A percentile compares a stretch with the other conserved stretches of the same genome.
Conservation (phyloP, 2,888 invertebrate genomes). For the Hirtodrosophila histrioides region DNA sequence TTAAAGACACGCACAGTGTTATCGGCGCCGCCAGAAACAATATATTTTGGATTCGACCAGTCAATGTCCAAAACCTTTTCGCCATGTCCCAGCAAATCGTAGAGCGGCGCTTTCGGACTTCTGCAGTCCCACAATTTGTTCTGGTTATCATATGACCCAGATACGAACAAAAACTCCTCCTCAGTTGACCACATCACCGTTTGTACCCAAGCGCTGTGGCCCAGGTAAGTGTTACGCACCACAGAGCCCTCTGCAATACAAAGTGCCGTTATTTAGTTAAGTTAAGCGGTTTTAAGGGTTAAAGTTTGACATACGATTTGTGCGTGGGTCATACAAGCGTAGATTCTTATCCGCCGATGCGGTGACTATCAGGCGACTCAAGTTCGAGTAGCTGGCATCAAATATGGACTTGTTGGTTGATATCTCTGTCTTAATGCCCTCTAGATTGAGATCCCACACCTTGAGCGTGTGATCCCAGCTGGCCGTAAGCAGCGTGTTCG, state of each 20-base stretch:
- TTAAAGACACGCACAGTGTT: conserved; percentile 95
- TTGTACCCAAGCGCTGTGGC: conserved; percentile 96
- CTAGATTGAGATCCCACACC: conserved; percentile 96
- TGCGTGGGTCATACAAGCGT: conserved; percentile 95
- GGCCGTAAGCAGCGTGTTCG: conserved; percentile 91
- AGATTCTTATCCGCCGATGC: conserved; percentile 96
- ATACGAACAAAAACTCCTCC: conserved; percentile 93
- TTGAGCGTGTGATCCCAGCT: conserved; percentile 98
- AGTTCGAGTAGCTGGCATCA: conserved; percentile 91
- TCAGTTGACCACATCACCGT: conserved; percentile 94
- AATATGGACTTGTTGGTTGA: conserved; percentile 96
- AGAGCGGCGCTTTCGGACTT: conserved; percentile 95
- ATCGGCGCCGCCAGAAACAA: conserved; percentile 97
- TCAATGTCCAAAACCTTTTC: conserved; percentile 97
- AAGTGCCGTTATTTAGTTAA: conserved; percentile 1
- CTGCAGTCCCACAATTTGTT: conserved; percentile 98
- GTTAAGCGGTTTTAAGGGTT: not conserved
- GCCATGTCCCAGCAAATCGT: conserved; percentile 96
- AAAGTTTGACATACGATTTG: conserved; percentile 87
- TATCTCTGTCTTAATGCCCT: conserved; percentile 92
- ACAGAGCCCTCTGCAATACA: conserved; percentile 90
- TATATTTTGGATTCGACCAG: conserved; percentile 94
- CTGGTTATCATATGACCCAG: conserved; percentile 95
- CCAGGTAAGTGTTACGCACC: conserved; percentile 93
- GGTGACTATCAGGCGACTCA: conserved; percentile 90